Base-by-base conservation (phyloP, 1,140 invertebrate species). In the Zaprionus nigranus region DNA sequence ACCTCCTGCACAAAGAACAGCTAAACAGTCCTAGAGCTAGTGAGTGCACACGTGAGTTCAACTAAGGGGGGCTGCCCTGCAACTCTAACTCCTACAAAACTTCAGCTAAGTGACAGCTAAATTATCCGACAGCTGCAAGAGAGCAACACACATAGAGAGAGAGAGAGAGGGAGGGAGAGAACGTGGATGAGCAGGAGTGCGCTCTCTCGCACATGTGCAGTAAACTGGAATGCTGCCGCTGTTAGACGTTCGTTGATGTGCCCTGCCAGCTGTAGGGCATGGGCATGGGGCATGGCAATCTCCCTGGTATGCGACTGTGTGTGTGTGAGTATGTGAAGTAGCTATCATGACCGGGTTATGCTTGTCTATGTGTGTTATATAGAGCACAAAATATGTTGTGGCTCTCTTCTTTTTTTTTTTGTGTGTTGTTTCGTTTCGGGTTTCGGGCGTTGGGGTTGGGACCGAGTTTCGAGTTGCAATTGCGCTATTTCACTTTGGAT, bases 21-120 rank as follows among this genome's bases (percentile, higher is more conserved):
- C 66, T 28, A 63, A 67, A 82, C 76, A 87, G 84, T 88, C 83
- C 79, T 86, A 87, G 80, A 86, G 65, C 82, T 65, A 63, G 24
- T 34, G 20, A 20, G 51, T 63, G 61, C 38, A 46, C 20, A 63
- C 36, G 22, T 65, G 24, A 43, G n/a, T 13, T 20, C n/a, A 56
- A 53, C 34, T 69, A 30, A 0, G 30, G 36, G 34, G 54, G 1
- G 17, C 51, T 38, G 30, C 28, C 57, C 71, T 73, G n/a, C 53
- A 70, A 43, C 43, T 53, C 43, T 53, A 56, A 38, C 49, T 38
- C 17, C 43, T 63, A 57, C 24, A 51, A 9, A 56, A 56, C 40
- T 56, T 56, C 20, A 56, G 53, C 53, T 61, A 74, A 61, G 53
- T 61, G 64, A 70, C 73, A 70, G 67, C 72, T 75, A 70, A 17